Evolutionary conservation across 92 coral and sea anemone genomes (phyloP).

Genomic region (Pocillopora grandis): DNA sequence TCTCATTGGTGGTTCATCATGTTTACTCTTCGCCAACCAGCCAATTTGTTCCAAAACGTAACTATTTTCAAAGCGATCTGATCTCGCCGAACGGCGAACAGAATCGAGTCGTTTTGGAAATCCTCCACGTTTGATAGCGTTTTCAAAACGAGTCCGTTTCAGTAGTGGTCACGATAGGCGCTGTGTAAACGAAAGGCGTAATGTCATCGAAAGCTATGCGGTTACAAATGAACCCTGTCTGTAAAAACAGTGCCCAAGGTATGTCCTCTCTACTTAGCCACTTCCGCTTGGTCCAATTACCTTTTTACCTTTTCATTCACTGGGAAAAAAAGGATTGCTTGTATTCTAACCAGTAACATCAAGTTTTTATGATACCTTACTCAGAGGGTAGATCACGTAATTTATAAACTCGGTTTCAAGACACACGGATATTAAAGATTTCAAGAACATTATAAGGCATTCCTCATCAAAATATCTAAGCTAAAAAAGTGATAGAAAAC

Average conservation of each 20-base stretch:
- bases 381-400: no score
- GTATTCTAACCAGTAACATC: constrained; percentile 15
- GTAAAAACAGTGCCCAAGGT: constrained; percentile 43
- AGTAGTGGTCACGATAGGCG: no score
- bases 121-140: no score
- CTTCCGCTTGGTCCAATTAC: constrained; percentile 14
- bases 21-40: no score
- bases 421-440: no score
- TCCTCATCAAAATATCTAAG: no score
- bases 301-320: constrained; percentile 18
- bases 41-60: background rate
- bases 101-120: constrained; percentile 12
- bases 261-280: constrained; percentile 36
- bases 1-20: no score
- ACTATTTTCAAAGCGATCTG: constrained; percentile 25
- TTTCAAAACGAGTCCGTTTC: no score
- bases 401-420: no score
- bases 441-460: no score
- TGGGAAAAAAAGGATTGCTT: constrained; percentile 14
- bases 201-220: constrained; percentile 16
- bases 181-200: background rate
- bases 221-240: constrained; percentile 38
- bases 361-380: background rate
- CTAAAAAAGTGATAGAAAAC: no score
- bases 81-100: constrained; percentile 23